Conservation (phyloP, 2,888 invertebrate genomes). For the Drosophila nr. medialis region DNA sequence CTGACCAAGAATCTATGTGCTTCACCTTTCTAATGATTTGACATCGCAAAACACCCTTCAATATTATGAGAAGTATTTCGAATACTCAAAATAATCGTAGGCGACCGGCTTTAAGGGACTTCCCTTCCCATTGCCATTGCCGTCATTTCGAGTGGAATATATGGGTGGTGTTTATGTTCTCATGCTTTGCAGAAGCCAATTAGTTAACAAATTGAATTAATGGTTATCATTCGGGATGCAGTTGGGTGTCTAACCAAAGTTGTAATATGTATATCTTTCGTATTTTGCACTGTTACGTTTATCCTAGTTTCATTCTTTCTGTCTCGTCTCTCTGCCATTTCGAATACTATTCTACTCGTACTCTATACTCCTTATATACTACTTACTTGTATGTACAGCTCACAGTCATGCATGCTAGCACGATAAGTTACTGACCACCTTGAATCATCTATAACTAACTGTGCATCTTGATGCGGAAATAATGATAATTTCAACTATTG, state of each 20-base stretch:
- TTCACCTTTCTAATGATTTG: conserved; percentile 28
- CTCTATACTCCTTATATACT: conserved; percentile 32
- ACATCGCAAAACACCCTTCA: conserved; percentile 11
- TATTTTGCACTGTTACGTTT: conserved; percentile 64
- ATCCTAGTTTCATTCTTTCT: conserved; percentile 49
- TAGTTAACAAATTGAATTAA: conserved; percentile 4
- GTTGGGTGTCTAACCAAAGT: conserved; percentile 36
- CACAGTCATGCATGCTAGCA: conserved; percentile 70
- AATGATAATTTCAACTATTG: conserved; percentile 17
- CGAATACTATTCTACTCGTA: conserved; percentile 23
- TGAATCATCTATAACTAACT: conserved; percentile 43
- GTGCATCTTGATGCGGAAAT: conserved; percentile 24
- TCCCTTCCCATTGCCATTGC: conserved; percentile 20
- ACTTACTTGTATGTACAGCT: conserved; percentile 35
- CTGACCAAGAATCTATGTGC: conserved; percentile 75
- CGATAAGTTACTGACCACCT: conserved; percentile 24
- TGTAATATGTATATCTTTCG: conserved; percentile 58
- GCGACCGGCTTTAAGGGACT: conserved; percentile 3
- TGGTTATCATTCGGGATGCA: conserved; percentile 26
- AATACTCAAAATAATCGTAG: background rate
- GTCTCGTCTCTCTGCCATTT: conserved; percentile 37
- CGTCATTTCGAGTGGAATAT: conserved; percentile 16
- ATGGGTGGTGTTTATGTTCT: conserved; percentile 28
- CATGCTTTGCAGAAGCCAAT: conserved; percentile 35
- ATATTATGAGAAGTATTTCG: background rate